Conservation (phyloP, 1,140 invertebrate genomes). For the Gryllus bimaculatus region DNA sequence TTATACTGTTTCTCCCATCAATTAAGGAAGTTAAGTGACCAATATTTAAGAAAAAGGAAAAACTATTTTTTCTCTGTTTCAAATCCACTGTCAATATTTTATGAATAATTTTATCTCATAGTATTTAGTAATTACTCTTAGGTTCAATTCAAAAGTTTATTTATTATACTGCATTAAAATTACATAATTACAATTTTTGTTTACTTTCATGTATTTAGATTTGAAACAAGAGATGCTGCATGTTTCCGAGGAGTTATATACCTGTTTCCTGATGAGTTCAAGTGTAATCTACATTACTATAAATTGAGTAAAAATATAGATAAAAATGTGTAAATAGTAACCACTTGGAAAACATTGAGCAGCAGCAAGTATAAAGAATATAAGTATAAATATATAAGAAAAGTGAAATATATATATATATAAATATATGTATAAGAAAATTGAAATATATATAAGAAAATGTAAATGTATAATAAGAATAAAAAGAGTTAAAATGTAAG, state of each 20-base stretch:
- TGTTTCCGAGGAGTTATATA: neutral
- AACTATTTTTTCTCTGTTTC: neutral
- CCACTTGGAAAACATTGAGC: constrained; percentile 11
- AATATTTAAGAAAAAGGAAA: constrained; percentile 11
- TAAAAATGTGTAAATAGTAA: neutral
- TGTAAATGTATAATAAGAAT: constrained; percentile 18
- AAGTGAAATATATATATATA: constrained; percentile 8
- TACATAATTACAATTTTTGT: neutral
- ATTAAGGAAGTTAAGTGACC: constrained; percentile 4
- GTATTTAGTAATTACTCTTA: neutral
- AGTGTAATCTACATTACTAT: neutral
- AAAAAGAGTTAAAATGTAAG: constrained; percentile 13
- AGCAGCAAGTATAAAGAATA: constrained; percentile 6
- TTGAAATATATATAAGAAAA: constrained; percentile 20
- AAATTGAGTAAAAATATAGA: constrained; percentile 8
- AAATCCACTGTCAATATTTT: neutral
- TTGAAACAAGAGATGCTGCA: constrained; percentile 11
- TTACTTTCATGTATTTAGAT: neutral
- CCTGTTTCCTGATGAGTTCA: constrained; percentile 6
- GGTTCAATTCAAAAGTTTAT: neutral
- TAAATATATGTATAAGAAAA: neutral
- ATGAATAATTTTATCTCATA: neutral
- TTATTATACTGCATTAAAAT: neutral
- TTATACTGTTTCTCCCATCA: constrained; percentile 1
- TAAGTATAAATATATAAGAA: constrained; percentile 8